These are phyloP conservation scores for Mus minutoides DNA, from an alignment of 2,797 vertebrate genomes.

Conservation along the genomic window DNA sequence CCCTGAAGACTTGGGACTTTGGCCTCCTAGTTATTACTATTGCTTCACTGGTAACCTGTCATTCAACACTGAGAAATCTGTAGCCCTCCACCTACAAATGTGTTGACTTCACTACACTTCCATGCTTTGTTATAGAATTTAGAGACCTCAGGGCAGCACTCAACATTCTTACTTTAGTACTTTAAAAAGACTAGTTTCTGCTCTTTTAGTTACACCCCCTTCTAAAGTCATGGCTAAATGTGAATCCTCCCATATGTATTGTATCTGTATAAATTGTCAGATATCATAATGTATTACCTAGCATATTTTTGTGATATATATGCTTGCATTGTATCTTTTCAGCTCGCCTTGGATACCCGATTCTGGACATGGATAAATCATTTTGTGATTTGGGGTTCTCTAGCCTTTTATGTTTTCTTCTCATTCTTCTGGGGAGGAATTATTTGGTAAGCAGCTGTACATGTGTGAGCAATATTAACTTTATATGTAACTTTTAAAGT, in stretches of 20 bases:
- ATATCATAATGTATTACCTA: neutral
- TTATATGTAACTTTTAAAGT: conserved; percentile 7
- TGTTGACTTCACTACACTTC: neutral
- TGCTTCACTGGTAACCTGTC: conserved; percentile 1
- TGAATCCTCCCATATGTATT: neutral
- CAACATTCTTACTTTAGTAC: neutral
- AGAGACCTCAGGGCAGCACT: neutral
- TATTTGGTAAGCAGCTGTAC: conserved; percentile 92
- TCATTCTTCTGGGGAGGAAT: conserved; percentile 99
- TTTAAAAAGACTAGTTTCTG: conserved; percentile 27
- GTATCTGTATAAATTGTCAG: neutral
- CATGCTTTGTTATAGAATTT: neutral
- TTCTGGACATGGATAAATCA: conserved; percentile 99
- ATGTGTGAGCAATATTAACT: conserved; percentile 47
- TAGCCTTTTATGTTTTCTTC: conserved; percentile 98
- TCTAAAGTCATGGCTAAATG: neutral
- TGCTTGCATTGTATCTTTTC: conserved; percentile 63
- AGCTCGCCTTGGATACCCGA: conserved; percentile 97
- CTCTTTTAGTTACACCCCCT: conserved; percentile 27
- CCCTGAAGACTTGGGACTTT: neutral
- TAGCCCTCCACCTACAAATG: neutral
- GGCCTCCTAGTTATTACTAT: neutral
- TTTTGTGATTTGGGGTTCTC: conserved; percentile 98
- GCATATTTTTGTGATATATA: neutral
- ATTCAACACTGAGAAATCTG: neutral